Evolutionary conservation across 2,797 vertebrate species (phyloP).

Genomic region (Hypotaenidia philippensis): DNA sequence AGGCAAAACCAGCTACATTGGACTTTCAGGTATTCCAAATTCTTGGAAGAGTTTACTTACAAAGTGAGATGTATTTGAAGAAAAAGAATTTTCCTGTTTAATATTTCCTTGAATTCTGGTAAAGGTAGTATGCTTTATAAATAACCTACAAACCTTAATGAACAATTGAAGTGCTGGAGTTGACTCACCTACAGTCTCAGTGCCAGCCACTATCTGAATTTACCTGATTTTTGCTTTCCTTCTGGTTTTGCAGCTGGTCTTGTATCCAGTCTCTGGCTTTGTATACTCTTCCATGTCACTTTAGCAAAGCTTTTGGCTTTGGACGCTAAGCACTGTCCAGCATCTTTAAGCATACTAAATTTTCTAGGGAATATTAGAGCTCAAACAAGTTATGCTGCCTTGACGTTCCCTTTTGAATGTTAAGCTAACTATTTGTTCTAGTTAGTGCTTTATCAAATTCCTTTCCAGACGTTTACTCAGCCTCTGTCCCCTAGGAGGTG

Average conservation of each 20-base stretch:
- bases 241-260: background rate
- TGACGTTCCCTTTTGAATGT: background rate
- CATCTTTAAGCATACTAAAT: background rate
- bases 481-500: slow-evolving; percentile 61
- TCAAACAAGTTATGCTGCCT: background rate
- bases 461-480: slow-evolving; percentile 28
- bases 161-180: background rate
- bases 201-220: background rate
- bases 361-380: background rate
- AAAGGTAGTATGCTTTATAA: background rate
- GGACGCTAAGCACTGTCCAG: background rate
- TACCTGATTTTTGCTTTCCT: background rate
- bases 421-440: background rate
- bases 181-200: background rate
- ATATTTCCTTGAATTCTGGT: background rate
- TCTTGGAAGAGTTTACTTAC: background rate
- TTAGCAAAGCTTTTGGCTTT: background rate
- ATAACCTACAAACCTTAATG: background rate
- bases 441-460: background rate
- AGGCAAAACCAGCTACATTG: background rate
- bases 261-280: background rate
- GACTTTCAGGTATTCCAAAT: background rate
- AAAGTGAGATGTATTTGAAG: background rate
- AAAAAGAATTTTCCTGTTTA: background rate
- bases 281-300: background rate